Base-by-base conservation (phyloP, 2,888 invertebrate genomes). In the Ctena decussata region DNA sequence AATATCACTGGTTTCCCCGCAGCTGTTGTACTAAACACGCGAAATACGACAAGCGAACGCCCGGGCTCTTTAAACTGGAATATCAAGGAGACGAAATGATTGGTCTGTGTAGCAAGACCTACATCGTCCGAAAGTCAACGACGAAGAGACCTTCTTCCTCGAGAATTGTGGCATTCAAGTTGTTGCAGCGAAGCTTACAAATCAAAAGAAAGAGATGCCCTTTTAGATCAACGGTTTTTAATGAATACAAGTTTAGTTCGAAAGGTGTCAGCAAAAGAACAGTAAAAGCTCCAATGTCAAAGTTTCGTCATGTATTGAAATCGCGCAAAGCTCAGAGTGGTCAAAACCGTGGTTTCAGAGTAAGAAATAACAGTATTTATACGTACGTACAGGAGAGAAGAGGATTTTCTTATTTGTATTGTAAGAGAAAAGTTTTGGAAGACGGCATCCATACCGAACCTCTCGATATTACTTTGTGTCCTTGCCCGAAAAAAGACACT, bases 1-100 rank as follows among this genome's bases (percentile, higher is more conserved):
- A 32, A 53, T 65, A 53, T 27, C 77, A 72, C 44, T 83, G 86
- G 84, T 84, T 84, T 81, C 82, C 77, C 30, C 79, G 84, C 46
- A 81, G 83, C 0, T 86, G 84, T 46, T 86, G 86, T 44, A 21
- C 21, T n/a, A 57, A 73, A 46, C 80, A 84, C 41, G 73, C 77
- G 30, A 83, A 85, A 44, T 81, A 70, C 49, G 85, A 83, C 41
- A 85, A 85, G 37, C 77, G 85, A 0, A 83, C 83, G 0, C 81
- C 82, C 6, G 81, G 79, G 3, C 70, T 86, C 12, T 85, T 85
- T 69, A 87, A 89, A 71, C 44, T 87, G 8, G 85, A 89, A 57
- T 86, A 85, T 49, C 80, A 86, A 21, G 84, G 82, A 0, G 73
- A 85, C 75, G 82, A 80, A 32, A 83, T 86, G 81, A 85, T 89